Percentiles rank a stretch among this genome's conserved stretches.
Conservation (phyloP, 2,888 invertebrate species). For the Epinotia bilunana region DNA sequence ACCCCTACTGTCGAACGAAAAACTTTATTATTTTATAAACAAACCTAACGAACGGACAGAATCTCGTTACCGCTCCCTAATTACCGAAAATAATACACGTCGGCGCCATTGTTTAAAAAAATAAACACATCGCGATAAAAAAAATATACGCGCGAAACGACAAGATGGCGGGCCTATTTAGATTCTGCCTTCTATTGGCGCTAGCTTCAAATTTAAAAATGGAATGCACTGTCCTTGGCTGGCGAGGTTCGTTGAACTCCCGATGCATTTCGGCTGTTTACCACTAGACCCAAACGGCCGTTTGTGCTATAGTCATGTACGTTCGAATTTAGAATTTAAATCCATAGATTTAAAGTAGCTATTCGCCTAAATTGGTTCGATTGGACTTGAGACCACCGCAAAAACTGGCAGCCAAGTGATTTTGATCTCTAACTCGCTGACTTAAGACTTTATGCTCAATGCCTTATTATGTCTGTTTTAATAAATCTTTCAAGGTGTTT, state of each 20-base stretch:
- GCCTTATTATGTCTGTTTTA: slow-evolving; percentile 12
- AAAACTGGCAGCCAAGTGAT: slow-evolving; percentile 59
- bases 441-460: slow-evolving; percentile 58
- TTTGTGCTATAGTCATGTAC: slow-evolving; percentile 53
- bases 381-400: slow-evolving; percentile 54
- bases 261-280: slow-evolving; percentile 83
- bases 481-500: slow-evolving; percentile 1
- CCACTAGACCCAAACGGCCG: slow-evolving; percentile 62
- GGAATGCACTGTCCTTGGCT: slow-evolving; percentile 84
- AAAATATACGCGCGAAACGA: slow-evolving; percentile 69
- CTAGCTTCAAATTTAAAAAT: slow-evolving; percentile 83
- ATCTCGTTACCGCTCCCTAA: slow-evolving; percentile 78
- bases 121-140: slow-evolving; percentile 61
- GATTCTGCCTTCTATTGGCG: slow-evolving; percentile 82
- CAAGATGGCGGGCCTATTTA: slow-evolving; percentile 83
- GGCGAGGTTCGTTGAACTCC: slow-evolving; percentile 80
- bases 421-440: slow-evolving; percentile 59
- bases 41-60: slow-evolving; percentile 34
- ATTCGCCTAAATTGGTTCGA: slow-evolving; percentile 55
- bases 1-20: slow-evolving; percentile 32
- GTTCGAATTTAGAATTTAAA: slow-evolving; percentile 58
- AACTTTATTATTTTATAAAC: slow-evolving; percentile 45
- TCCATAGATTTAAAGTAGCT: slow-evolving; percentile 54
- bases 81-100: slow-evolving; percentile 77
- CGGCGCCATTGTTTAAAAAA: slow-evolving; percentile 74